Evolutionary conservation across 2,797 vertebrate genomes (phyloP).

Genomic region (Acropternis orthonyx): DNA sequence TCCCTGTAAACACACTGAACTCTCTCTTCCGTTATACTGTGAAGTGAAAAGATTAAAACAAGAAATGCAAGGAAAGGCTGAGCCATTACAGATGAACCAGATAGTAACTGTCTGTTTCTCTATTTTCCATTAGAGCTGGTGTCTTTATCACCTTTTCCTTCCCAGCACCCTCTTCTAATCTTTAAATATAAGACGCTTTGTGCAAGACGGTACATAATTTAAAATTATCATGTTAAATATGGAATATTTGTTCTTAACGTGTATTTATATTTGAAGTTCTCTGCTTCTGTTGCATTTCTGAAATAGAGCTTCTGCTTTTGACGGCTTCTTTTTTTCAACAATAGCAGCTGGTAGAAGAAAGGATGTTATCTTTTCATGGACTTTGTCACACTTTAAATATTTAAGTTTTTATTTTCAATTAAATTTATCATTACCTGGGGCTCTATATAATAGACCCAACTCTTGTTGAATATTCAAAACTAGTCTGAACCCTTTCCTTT

Average conservation of each 20-base stretch:
- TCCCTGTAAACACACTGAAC: neutral
- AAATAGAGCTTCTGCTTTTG: neutral
- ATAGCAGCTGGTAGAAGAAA: neutral
- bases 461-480: neutral
- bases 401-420: neutral
- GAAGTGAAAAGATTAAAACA: neutral
- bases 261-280: neutral
- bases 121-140: neutral
- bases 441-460: neutral
- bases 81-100: neutral
- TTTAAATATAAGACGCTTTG: neutral
- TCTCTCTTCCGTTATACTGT: neutral
- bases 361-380: neutral
- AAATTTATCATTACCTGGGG: neutral
- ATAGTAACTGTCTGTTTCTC: neutral
- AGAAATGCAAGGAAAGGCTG: neutral
- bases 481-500: neutral
- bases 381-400: neutral
- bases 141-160: neutral
- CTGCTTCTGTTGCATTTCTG: neutral
- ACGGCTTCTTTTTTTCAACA: neutral
- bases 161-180: neutral
- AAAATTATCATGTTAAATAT: neutral
- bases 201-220: neutral
- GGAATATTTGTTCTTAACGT: neutral